Base-by-base conservation (phyloP, 2,113 vertebrate species). In the Labeo rohita region DNA sequence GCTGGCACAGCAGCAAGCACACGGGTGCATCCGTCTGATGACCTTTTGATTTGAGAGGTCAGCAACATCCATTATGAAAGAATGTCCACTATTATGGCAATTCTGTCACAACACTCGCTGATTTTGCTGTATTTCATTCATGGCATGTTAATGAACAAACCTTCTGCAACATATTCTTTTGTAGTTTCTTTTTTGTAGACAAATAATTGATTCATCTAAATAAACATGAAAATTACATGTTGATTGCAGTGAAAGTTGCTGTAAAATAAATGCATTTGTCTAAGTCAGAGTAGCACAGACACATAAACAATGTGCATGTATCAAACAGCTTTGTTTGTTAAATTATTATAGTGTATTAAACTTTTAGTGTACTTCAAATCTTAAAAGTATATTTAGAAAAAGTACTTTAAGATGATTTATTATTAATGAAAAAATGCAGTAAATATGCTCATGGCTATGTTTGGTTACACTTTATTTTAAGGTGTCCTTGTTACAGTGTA, bases 1-100 rank as follows among this genome's bases (percentile, higher is more conserved):
- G 7, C 96, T 91, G 39, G 39, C 39, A 39, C 39, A 39, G 65
- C 96, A 97, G 89, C n/a, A 96, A 65, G 1, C 95, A 97, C 95
- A 85, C 0, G 95, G 95, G 10, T 95, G 93, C 0, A 87, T 80
- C 83, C 96, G 34, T 0, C 86, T 90, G 2, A 97, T 91, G 65
- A 97, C 92, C 77, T 96, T 95, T 0, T 1, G 94, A 45, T 95
- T 94, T 49, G 93, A 11, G 84, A 96, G 96, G 83, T 97, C 96
- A 11, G 89, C 6, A 21, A 97, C 92, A 12, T 70, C 92, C 0
- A 97, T 52, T 66, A 84, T 90, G 83, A 96, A 97, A 16, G 96
- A 93, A 7, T 95, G 89, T 0, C 84, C 0, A 0, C 92, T 1
- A 4, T 95, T 96, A 13, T 90, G 95, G 86, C 63, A 96, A 6